Evolutionary conservation across 2,888 invertebrate genomes (phyloP).

Genomic region (Drosophila fulvimacula): DNA sequence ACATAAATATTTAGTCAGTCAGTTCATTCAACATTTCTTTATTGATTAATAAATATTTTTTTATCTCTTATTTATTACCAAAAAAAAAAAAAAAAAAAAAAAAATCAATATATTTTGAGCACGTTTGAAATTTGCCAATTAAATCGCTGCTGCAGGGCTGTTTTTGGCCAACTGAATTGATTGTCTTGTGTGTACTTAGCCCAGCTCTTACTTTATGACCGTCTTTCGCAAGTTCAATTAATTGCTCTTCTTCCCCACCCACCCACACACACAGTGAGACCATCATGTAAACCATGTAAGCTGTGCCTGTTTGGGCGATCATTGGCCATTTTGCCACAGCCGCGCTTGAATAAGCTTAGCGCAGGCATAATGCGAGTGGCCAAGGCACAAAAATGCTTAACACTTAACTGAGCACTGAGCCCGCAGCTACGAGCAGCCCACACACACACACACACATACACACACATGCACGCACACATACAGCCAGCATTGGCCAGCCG

Average conservation of each 20-base stretch:
- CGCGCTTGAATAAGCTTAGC: conserved; percentile 28
- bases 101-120: not conserved
- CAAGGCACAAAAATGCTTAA: conserved; percentile 59
- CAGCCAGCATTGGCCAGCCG: conserved; percentile 14
- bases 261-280: conserved; percentile 1
- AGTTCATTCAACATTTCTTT: not conserved
- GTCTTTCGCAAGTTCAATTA: conserved; percentile 61
- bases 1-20: not conserved
- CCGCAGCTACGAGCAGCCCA: conserved; percentile 24
- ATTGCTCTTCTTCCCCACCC: conserved; percentile 53
- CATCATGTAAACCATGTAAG: conserved; percentile 29
- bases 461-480: not conserved
- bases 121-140: conserved; percentile 14
- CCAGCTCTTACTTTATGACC: conserved; percentile 42
- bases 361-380: conserved; percentile 19
- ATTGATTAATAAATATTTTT: not conserved
- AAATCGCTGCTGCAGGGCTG: conserved; percentile 15
- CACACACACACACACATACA: not conserved
- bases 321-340: conserved; percentile 44
- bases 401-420: conserved; percentile 60
- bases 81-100: not conserved
- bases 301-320: conserved; percentile 18
- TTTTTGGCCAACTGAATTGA: conserved; percentile 47
- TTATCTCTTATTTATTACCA: not conserved
- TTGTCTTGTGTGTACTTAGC: conserved; percentile 26